Percentiles rank a stretch among this genome's conserved stretches.
Evolutionary conservation across 2,888 invertebrate genomes (phyloP).

Genomic region (Tanytarsus gracilentus): DNA sequence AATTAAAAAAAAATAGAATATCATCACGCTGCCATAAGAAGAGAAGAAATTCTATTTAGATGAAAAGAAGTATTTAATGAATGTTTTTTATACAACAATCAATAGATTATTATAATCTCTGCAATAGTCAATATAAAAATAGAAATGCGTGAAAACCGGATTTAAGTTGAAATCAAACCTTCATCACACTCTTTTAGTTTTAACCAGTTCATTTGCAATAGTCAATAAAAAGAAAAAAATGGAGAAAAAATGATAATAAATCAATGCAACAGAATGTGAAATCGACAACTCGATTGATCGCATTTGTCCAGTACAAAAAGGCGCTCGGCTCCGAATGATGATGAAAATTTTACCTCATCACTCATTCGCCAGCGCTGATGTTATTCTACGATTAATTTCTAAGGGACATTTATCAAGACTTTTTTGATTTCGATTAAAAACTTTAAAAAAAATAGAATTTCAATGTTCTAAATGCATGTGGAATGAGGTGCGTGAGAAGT

Average conservation of each 20-base stretch:
- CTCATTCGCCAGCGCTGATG: slow-evolving; percentile 6
- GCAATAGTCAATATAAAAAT: slow-evolving; percentile 22
- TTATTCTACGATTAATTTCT: slow-evolving; percentile 17
- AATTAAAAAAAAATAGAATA: not conserved
- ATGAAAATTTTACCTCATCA: not conserved
- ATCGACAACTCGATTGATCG: slow-evolving; percentile 1
- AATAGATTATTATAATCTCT: slow-evolving; percentile 3
- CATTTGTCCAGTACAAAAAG: slow-evolving; percentile 29
- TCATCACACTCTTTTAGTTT: not conserved
- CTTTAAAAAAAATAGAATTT: no score
- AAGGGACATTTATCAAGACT: not conserved
- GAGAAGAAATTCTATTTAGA: not conserved
- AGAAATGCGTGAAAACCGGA: slow-evolving; percentile 26
- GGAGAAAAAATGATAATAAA: not conserved
- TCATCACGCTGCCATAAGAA: not conserved
- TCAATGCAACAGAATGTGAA: not conserved
- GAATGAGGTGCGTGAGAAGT: no score
- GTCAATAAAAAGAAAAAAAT: slow-evolving; percentile 13
- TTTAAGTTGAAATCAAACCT: slow-evolving; percentile 30
- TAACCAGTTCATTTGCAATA: slow-evolving; percentile 29
- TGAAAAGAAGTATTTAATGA: slow-evolving; percentile 17
- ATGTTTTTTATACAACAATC: slow-evolving; percentile 26
- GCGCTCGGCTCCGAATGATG: slow-evolving; percentile 1
- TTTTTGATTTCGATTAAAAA: no score
- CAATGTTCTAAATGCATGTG: no score